Evolutionary conservation across 1,140 invertebrate genomes (phyloP).

Genomic region (Magallana ariakensis): DNA sequence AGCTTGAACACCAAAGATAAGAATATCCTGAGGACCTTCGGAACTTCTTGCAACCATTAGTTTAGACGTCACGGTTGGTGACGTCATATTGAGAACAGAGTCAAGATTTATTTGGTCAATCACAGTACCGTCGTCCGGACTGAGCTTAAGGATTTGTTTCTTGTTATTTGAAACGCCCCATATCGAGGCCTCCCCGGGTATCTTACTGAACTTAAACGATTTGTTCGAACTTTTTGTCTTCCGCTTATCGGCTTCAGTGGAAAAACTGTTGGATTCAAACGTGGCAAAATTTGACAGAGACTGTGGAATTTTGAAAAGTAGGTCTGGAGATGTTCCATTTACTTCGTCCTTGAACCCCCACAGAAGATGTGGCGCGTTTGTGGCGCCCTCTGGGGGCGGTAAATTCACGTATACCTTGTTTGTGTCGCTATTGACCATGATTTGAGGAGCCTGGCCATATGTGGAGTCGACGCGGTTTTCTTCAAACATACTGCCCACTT

Average conservation of each 20-base stretch:
- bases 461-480: not conserved
- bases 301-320: constrained; percentile 51
- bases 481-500: not conserved
- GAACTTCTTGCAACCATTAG: constrained; percentile 48
- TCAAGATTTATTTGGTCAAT: constrained; percentile 23
- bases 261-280: constrained; percentile 46
- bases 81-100: constrained; percentile 43
- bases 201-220: not conserved
- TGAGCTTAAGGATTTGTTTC: constrained; percentile 44
- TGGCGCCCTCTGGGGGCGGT: constrained; percentile 48
- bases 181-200: not conserved
- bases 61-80: constrained; percentile 57
- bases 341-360: constrained; percentile 55
- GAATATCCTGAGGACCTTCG: not conserved
- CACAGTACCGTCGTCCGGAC: constrained; percentile 46
- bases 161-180: constrained; percentile 48
- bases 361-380: constrained; percentile 39
- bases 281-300: constrained; percentile 43
- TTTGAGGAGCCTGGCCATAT: constrained; percentile 14
- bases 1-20: not conserved
- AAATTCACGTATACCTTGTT: constrained; percentile 59
- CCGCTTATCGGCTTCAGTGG: not conserved
- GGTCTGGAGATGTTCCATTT: constrained; percentile 15
- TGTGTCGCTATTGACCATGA: constrained; percentile 49
- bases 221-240: not conserved